These are phyloP conservation scores for Menura novaehollandiae DNA, from an alignment of 2,113 vertebrate species.

Conservation along the genomic window DNA sequence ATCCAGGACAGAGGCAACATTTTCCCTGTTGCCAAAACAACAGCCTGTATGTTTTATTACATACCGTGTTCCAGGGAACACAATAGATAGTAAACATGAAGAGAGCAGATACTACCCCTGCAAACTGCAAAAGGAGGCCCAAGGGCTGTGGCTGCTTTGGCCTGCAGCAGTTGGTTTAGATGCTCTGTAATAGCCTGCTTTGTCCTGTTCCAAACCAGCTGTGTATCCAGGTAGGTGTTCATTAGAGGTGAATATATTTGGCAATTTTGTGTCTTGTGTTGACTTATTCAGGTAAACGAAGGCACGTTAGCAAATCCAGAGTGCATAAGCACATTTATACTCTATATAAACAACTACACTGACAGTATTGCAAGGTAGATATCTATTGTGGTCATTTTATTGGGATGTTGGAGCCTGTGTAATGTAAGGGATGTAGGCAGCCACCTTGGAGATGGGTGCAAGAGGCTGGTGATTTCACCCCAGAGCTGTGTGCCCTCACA, in stretches of 20 bases:
- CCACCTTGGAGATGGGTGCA: neutral
- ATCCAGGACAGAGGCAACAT: neutral
- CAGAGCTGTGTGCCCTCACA: neutral
- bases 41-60: neutral
- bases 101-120: neutral
- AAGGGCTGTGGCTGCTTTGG: neutral
- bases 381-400: neutral
- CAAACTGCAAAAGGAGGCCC: neutral
- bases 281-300: neutral
- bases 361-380: neutral
- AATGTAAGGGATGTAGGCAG: neutral
- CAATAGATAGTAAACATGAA: accelerated
- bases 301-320: neutral
- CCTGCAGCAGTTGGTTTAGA: accelerated
- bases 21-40: neutral
- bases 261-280: neutral
- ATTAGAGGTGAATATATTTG: neutral
- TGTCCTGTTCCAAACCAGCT: neutral
- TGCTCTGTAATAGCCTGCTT: neutral
- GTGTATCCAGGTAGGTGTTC: neutral
- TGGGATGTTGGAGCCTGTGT: neutral
- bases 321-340: neutral
- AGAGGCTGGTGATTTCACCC: neutral
- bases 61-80: neutral
- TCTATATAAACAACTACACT: neutral